These are phyloP conservation scores for Lamproptera curius DNA, from an alignment of 2,888 invertebrate species.

Conservation along the genomic window DNA sequence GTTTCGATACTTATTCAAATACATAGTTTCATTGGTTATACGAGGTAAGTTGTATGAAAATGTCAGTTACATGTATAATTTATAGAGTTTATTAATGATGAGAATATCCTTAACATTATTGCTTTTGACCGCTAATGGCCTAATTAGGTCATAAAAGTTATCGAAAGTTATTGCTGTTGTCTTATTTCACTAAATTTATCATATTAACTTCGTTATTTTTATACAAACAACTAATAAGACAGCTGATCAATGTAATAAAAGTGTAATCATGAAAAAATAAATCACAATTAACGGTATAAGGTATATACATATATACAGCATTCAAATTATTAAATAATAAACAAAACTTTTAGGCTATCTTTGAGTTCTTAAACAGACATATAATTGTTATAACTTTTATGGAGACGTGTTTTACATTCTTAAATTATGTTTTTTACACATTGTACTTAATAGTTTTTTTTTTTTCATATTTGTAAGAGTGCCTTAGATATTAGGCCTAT, in stretches of 20 bases:
- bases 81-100: not conserved
- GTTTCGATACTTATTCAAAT: not conserved
- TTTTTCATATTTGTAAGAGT: not conserved
- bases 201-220: not conserved
- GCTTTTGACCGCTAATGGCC: not conserved
- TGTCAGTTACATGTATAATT: not conserved
- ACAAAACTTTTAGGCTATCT: no score
- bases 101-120: not conserved
- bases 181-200: not conserved
- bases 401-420: no score
- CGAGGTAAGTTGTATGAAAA: not conserved
- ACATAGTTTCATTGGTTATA: not conserved
- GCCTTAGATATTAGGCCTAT: conserved; percentile 13
- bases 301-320: no score
- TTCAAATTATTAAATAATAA: no score
- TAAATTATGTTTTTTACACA: no score
- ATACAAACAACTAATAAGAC: not conserved
- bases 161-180: not conserved
- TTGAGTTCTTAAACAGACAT: no score
- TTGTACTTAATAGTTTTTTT: not conserved
- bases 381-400: no score
- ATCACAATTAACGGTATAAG: no score
- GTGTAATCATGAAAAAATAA: no score
- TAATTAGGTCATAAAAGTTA: not conserved
- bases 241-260: no score